Percentiles rank a stretch among this genome's conserved stretches.
Evolutionary conservation across 2,113 vertebrate species (phyloP).

Genomic region (Macrotus californicus): DNA sequence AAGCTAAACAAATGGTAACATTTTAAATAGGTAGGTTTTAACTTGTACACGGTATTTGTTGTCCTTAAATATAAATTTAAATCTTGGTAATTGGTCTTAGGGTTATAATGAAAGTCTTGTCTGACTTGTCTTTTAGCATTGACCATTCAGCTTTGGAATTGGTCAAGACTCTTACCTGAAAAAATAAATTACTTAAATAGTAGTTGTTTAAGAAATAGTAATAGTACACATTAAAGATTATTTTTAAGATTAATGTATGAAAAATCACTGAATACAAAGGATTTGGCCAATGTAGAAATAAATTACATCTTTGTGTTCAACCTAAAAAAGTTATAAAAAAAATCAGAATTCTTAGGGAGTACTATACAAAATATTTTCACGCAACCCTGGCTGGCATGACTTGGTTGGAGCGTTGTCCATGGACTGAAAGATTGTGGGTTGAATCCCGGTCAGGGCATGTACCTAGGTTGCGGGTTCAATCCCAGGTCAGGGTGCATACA

Average conservation of each 20-base stretch:
- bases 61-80: background rate
- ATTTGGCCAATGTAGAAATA: background rate
- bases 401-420: too few relatives aligned
- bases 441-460: too few relatives aligned
- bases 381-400: background rate
- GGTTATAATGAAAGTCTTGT: background rate
- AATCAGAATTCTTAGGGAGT: background rate
- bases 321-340: background rate
- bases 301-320: background rate
- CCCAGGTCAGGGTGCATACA: too few relatives aligned
- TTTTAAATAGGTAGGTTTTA: slow-evolving; percentile 37
- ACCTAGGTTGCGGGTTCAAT: too few relatives aligned
- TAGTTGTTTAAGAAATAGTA: slow-evolving; percentile 12
- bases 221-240: background rate
- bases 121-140: background rate
- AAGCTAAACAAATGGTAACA: background rate
- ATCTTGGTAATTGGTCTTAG: background rate
- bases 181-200: slow-evolving; percentile 19
- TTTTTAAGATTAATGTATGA: background rate
- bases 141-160: background rate
- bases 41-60: background rate
- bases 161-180: background rate
- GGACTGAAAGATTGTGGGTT: too few relatives aligned
- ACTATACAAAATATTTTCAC: slow-evolving; percentile 11
- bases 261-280: background rate